These are phyloP conservation scores for Danionella cerebrum DNA, from an alignment of 2,113 vertebrate species.

Conservation along the genomic window DNA sequence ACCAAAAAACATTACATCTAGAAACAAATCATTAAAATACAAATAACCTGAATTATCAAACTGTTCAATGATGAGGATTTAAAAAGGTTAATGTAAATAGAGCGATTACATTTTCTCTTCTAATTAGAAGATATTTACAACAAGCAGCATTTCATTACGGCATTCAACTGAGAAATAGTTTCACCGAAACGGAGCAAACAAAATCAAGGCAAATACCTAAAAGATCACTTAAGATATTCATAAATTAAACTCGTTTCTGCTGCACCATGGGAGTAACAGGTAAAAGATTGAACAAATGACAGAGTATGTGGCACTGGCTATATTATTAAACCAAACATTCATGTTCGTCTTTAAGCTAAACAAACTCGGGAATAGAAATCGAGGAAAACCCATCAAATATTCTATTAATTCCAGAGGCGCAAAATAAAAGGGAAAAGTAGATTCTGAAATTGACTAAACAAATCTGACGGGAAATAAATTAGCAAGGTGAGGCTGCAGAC, in stretches of 20 bases:
- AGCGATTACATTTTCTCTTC: background rate
- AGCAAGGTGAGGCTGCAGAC: background rate
- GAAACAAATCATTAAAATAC: no score
- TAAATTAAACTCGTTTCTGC: background rate
- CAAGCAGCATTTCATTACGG: background rate
- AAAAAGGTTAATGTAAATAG: background rate
- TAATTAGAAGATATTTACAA: background rate
- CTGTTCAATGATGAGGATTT: background rate
- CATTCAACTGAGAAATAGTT: background rate
- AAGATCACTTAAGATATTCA: background rate
- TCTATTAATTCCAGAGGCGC: background rate
- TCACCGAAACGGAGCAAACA: background rate
- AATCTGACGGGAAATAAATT: background rate
- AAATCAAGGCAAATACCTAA: background rate
- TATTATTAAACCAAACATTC: no score
- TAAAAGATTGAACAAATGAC: background rate
- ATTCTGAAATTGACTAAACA: background rate
- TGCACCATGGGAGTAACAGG: background rate
- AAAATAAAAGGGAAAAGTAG: background rate
- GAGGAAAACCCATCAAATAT: no score
- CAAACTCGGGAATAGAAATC: no score
- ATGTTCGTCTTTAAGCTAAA: no score
- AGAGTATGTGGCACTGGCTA: no score
- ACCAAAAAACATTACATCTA: no score
- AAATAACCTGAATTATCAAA: no score